phyloP scores from a whole-genome alignment of 2,888 invertebrate genomes.

The Chloromyia formosa region DNA sequence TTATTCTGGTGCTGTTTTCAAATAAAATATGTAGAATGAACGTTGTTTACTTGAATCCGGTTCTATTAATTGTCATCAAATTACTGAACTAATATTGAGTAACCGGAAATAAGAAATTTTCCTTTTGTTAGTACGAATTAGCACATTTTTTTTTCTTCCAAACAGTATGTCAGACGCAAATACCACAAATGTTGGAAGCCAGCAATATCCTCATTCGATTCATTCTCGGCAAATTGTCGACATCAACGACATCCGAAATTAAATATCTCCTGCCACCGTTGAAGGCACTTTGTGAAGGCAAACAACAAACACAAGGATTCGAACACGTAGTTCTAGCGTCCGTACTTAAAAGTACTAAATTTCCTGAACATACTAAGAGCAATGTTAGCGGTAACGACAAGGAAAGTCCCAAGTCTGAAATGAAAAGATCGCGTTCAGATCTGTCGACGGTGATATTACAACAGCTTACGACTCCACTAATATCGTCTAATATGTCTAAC shows the following conservation, averaged over 20 bases:
- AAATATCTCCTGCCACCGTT: conserved; percentile 75
- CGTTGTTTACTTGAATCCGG: too few species aligned
- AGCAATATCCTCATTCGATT: conserved; percentile 75
- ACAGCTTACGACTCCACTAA: conserved; percentile 75
- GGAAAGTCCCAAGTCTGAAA: conserved; percentile 68
- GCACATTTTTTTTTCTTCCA: too few species aligned
- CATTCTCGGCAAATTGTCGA: conserved; percentile 65
- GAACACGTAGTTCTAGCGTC: conserved; percentile 82
- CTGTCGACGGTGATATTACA: conserved; percentile 77
- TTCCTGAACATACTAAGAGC: conserved; percentile 68
- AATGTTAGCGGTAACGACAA: conserved; percentile 67
- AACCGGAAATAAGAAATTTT: too few species aligned
- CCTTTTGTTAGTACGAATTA: too few species aligned
- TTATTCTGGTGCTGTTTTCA: too few species aligned
- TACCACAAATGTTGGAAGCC: conserved; percentile 74
- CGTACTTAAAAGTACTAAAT: conserved; percentile 77
- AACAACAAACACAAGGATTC: conserved; percentile 74
- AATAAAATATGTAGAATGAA: too few species aligned
- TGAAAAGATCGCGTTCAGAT: conserved; percentile 72
- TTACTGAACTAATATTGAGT: too few species aligned
- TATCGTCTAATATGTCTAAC: conserved; percentile 65
- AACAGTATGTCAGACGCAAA: conserved; percentile 74
- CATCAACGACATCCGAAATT: conserved; percentile 62
- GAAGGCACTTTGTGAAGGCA: conserved; percentile 75
- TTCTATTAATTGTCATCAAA: too few species aligned